Evolutionary conservation across 2,888 invertebrate species (phyloP).

Genomic region (Cheilosia soror): DNA sequence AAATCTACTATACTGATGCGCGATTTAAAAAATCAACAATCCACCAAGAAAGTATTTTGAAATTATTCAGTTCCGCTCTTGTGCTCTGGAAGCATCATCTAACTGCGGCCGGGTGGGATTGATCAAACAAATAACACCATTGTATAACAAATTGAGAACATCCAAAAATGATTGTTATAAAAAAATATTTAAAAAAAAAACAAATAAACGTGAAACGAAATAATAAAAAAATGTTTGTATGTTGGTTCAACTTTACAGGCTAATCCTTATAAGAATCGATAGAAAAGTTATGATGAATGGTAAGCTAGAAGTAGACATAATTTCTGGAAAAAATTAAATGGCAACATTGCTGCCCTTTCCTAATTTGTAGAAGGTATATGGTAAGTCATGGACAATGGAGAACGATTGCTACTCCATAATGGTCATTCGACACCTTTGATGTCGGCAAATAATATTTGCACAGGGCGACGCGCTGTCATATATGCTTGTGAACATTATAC

Average conservation of each 20-base stretch:
- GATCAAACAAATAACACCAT: constrained; percentile 52
- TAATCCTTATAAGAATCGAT: no score
- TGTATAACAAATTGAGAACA: constrained; percentile 69
- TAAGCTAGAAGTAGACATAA: no score
- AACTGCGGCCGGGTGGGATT: constrained; percentile 43
- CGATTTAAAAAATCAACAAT: constrained; percentile 72
- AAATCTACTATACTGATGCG: constrained; percentile 62
- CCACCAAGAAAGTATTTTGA: constrained; percentile 73
- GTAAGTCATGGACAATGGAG: no score
- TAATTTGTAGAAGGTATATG: no score
- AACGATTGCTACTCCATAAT: no score
- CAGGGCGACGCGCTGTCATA: no score
- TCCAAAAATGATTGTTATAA: constrained; percentile 69
- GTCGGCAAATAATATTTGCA: no score
- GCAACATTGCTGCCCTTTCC: no score
- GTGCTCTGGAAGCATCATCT: constrained; percentile 59
- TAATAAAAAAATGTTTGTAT: constrained; percentile 48
- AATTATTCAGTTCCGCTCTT: constrained; percentile 44
- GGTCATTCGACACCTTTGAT: no score
- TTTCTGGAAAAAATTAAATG: no score
- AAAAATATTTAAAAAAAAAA: constrained; percentile 54
- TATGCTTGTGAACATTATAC: no score
- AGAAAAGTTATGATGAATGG: no score
- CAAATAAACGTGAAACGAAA: constrained; percentile 74
- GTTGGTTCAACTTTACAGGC: neutral